These are phyloP conservation scores for Heliopora coerulea DNA, from an alignment of 92 coral and sea anemone genomes.

Conservation along the genomic window DNA sequence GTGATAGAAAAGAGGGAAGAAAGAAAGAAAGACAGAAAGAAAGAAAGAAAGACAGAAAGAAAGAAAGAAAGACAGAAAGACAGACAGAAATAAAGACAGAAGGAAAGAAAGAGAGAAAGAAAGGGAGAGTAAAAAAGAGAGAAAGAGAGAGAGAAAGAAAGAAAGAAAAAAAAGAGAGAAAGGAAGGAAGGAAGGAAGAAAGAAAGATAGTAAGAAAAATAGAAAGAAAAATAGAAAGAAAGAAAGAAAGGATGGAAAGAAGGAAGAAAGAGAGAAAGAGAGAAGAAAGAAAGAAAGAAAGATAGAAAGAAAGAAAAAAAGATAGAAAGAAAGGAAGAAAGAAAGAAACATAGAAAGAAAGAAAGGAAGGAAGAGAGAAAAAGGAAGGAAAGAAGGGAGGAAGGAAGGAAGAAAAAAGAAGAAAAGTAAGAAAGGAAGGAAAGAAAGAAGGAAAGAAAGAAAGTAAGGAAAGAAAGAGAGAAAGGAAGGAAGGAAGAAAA, in stretches of 20 bases:
- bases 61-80: not conserved
- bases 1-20: not conserved
- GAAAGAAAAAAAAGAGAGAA: not conserved
- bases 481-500: not conserved
- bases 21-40: not conserved
- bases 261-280: not conserved
- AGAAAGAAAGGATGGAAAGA: not conserved
- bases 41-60: not conserved
- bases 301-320: not conserved
- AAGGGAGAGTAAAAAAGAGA: not conserved
- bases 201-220: not conserved
- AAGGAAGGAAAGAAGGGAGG: not conserved
- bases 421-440: not conserved
- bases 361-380: not conserved
- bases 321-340: not conserved
- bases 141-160: not conserved
- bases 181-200: not conserved
- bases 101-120: not conserved
- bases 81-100: not conserved
- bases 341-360: not conserved
- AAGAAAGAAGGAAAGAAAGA: not conserved
- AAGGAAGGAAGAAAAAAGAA: not conserved
- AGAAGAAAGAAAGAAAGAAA: not conserved
- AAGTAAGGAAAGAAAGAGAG: not conserved
- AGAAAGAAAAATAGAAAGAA: not conserved